Evolutionary conservation across 2,113 vertebrate species (phyloP).

Genomic region (Pycnonotus jocosus): DNA sequence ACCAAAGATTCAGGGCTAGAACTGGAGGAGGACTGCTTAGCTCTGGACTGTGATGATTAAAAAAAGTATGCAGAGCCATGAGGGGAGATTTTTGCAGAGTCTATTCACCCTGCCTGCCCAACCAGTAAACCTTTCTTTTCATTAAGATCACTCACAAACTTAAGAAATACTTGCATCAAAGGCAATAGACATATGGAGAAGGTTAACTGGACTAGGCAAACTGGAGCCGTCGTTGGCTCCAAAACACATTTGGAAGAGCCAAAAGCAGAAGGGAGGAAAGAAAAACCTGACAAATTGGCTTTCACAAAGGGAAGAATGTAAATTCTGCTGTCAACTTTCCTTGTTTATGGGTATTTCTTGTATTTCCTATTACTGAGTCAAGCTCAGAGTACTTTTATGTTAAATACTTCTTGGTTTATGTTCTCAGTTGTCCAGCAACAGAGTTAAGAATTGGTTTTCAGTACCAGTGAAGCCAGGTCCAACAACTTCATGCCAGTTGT

Average conservation of each 20-base stretch:
- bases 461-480: not conserved
- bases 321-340: constrained; percentile 9
- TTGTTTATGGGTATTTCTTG: not conserved
- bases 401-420: not conserved
- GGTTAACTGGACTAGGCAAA: constrained; percentile 40
- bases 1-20: not conserved
- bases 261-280: not conserved
- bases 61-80: not conserved
- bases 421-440: not conserved
- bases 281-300: not conserved
- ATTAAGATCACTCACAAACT: not conserved
- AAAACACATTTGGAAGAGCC: not conserved
- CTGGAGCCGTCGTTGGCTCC: constrained; percentile 47
- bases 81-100: not conserved
- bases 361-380: not conserved
- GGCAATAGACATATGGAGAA: constrained; percentile 48
- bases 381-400: not conserved
- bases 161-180: constrained; percentile 25
- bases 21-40: not conserved
- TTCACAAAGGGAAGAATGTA: not conserved
- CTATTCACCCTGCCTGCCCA: not conserved
- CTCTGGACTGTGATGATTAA: not conserved
- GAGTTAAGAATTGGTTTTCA: not conserved
- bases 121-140: constrained; percentile 24
- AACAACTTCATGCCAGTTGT: not conserved